Evolutionary conservation across 2,888 invertebrate species (phyloP), one percentile per base, ranked within the genome.

Genomic region (Clanis bilineata): DNA sequence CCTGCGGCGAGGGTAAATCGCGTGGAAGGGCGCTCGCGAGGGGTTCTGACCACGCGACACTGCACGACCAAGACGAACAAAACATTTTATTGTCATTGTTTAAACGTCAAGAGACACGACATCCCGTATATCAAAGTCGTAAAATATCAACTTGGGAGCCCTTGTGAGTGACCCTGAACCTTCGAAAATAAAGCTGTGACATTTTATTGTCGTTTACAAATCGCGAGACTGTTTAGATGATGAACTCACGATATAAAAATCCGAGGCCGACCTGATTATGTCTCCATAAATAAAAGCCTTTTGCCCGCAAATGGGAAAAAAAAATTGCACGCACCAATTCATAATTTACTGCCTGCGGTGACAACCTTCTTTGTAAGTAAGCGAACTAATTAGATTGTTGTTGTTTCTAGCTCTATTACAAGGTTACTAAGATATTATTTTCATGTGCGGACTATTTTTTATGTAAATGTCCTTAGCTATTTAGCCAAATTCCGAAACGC

Each of bases 1-100:
- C 80, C 80, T 69, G 79, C 65, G 79, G 81, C 55, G 80, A 76
- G 71, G 78, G 76, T 71, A 76, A 81, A 80, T 78, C 71, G 76
- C 63, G 71, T 68, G 77, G 77, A 82, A 85, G 83, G 85, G 84
- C 69, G 68, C 58, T 51, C 61, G 57, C 56, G 47, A 63, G 62
- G 74, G 71, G 74, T 71, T 70, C 67, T 67, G 71, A 69, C 71
- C 70, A 62, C 64, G n/a, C n/a, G n/a, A n/a, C n/a, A n/a, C n/a
- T n/a, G n/a, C n/a, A n/a, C 67, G 65, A 62, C 61, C 65, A 62
- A n/a, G n/a, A 64, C 65, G 62, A 62, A 70, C 69, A 62, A 67
- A 72, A 70, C 66, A 71, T 68, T 74, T 74, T 66, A 71, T 63
- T 62, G 65, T 70, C 68, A 44, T 44, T 56, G 36, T 55, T 59